Percentiles rank a stretch among this genome's conserved stretches.
Conservation (phyloP, 1,140 invertebrate genomes). For the Aphelenchoides besseyi region DNA sequence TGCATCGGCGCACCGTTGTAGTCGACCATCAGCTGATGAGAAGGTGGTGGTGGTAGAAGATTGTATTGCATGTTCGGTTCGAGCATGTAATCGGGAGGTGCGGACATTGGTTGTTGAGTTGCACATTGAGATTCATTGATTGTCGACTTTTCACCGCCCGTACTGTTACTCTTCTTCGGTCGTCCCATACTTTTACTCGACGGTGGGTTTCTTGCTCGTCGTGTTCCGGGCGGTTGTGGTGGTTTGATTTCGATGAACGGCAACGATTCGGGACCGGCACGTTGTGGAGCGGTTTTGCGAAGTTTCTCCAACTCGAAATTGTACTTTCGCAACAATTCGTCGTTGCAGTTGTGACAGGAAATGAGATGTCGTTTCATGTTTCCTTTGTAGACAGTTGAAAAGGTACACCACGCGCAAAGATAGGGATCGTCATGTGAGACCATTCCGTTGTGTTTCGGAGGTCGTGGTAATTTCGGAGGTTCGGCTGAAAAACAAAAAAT, state of each 20-base stretch:
- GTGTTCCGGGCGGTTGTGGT: conserved; percentile 18
- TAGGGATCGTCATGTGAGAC: conserved; percentile 40
- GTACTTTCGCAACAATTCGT: conserved; percentile 22
- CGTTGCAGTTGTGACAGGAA: conserved; percentile 43
- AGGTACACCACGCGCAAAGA: conserved; percentile 50
- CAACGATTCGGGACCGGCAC: conserved; percentile 4
- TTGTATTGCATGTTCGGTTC: background rate
- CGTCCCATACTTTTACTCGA: conserved; percentile 4
- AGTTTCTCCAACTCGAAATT: conserved; percentile 27
- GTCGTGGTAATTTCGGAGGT: background rate
- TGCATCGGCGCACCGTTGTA: background rate
- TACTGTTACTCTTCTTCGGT: conserved; percentile 9
- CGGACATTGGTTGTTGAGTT: background rate
- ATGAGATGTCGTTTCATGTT: conserved; percentile 60
- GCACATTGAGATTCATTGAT: conserved; percentile 12
- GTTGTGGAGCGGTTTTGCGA: conserved; percentile 5
- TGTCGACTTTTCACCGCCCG: background rate
- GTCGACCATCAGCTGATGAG: conserved; percentile 2
- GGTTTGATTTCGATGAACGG: conserved; percentile 21
- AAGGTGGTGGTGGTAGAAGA: conserved; percentile 1
- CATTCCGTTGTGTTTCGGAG: conserved; percentile 21
- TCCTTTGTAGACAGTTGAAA: conserved; percentile 57
- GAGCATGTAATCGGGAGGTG: conserved; percentile 5
- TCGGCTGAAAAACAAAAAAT: conserved; percentile 11
- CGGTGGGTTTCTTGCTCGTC: conserved; percentile 16